Evolutionary conservation across 2,113 vertebrate species (phyloP), one percentile per base, ranked within the genome.

Genomic region (Ia io): DNA sequence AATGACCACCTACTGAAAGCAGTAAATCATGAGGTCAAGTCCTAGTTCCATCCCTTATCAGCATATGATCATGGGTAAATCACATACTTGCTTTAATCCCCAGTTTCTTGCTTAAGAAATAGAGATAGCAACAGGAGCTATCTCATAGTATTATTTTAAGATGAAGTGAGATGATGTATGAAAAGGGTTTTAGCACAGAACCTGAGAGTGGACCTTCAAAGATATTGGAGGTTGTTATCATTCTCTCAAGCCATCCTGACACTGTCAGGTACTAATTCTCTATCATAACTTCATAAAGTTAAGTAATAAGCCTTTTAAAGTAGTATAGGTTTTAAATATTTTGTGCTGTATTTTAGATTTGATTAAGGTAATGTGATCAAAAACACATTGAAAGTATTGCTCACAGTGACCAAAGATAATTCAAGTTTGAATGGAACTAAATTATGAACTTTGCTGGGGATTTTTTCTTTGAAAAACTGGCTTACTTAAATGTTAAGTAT

Each of bases 391-490:
- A 61, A 87, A 37, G 1, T 49, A 87, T 80, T 76, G 7, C 71
- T 94, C 76, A 74, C 86, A 93, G 92, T 78, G 11, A 70, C 92
- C 61, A 88, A 74, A 90, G 37, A 85, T 30, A n/a, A 30, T 82
- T 88, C 28, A 85, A 47, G 11, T 82, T 95, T 93, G 23, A 85
- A n/a, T 85, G 30, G 42, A 44, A 11, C 49, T 73, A 51, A 96
- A 83, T 96, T 17, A 77, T 80, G 56, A 83, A 71, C 20, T 78
- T 88, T 56, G 11, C 8, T 94, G 1, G 7, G 35, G n/a, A 3
- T 40, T 76, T 90, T 86, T 90, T 96, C 65, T 95, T 84, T 93
- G 30, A 53, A 94, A 94, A 93, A 65, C 30, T 90, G 28, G 40
- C 32, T 97, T 92, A 42, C 67, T 93, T 42, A 96, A 95, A 83